Evolutionary conservation across 2,888 invertebrate genomes (phyloP).

Genomic region (Hyppa rectilinea): DNA sequence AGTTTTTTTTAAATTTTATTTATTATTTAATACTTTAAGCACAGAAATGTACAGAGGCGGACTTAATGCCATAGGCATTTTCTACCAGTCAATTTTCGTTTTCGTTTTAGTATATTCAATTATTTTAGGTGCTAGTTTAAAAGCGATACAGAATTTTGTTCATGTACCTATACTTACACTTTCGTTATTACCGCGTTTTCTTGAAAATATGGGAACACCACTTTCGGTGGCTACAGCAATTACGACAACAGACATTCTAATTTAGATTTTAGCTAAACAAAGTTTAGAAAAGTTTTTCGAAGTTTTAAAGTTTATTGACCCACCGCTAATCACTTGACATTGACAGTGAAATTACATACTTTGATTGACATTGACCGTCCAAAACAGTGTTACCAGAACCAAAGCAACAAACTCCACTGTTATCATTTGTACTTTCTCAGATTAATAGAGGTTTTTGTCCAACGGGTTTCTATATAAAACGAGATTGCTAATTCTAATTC

Average conservation of each 20-base stretch:
- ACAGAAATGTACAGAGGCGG: too few relatives aligned
- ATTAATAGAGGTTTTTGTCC: background rate
- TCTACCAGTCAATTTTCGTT: too few relatives aligned
- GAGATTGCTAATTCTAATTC: background rate
- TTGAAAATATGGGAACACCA: slow-evolving; percentile 96
- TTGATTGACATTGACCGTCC: slow-evolving; percentile 15
- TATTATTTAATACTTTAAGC: too few relatives aligned
- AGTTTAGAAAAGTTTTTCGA: too few relatives aligned
- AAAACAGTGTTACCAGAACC: slow-evolving; percentile 29
- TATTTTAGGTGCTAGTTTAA: too few relatives aligned
- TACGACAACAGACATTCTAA: slow-evolving; percentile 95
- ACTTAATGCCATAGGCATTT: too few relatives aligned
- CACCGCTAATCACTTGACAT: too few relatives aligned
- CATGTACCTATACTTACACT: slow-evolving; percentile 89
- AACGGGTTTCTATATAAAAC: background rate
- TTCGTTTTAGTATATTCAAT: too few relatives aligned
- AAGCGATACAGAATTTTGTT: slow-evolving; percentile 3
- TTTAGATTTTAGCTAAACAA: too few relatives aligned
- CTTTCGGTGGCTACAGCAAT: slow-evolving; percentile 96
- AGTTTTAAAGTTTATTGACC: slow-evolving; percentile 28
- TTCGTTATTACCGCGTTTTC: slow-evolving; percentile 95
- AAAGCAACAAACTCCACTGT: slow-evolving; percentile 4
- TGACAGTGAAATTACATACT: too few relatives aligned
- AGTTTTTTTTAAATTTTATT: too few relatives aligned
- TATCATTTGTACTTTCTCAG: background rate